Percentiles rank a stretch among this genome's conserved stretches.
Conservation (phyloP, 2,113 vertebrate genomes). For the Pollachius pollachius region DNA sequence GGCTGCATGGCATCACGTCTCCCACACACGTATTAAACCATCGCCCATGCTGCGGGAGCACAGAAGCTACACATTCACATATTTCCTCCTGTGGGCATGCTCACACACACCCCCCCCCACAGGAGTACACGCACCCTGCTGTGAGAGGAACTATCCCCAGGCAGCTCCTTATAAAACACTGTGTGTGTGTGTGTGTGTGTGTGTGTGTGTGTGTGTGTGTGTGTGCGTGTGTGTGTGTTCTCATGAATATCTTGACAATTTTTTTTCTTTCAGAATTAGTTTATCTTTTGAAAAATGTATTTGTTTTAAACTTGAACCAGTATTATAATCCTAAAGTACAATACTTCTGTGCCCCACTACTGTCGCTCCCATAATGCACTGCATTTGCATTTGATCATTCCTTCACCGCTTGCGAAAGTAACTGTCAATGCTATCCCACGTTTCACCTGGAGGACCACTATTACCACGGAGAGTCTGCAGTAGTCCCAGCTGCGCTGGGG, state of each 20-base stretch:
- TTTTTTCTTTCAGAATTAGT: not conserved
- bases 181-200: constrained; percentile 15
- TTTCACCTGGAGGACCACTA: too few relatives aligned
- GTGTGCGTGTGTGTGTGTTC: constrained; percentile 2
- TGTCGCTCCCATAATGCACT: too few relatives aligned
- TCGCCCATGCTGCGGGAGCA: constrained; percentile 42
- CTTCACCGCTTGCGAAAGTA: too few relatives aligned
- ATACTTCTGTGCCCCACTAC: too few relatives aligned
- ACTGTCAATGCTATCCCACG: too few relatives aligned
- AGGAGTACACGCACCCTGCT: constrained; percentile 36
- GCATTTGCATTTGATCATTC: too few relatives aligned
- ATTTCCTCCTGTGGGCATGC: not conserved
- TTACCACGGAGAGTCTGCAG: too few relatives aligned
- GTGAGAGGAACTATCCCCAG: constrained; percentile 61
- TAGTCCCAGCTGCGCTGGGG: too few relatives aligned
- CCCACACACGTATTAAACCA: constrained; percentile 45
- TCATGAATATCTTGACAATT: not conserved
- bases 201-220: not conserved
- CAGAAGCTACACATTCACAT: not conserved
- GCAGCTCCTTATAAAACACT: constrained; percentile 58
- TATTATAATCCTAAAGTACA: too few relatives aligned
- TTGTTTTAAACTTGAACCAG: too few relatives aligned
- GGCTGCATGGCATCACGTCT: constrained; percentile 18
- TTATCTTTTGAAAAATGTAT: too few relatives aligned
- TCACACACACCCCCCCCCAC: constrained; percentile 10